Conservation (phyloP, 2,888 invertebrate species). For the Macaria notata region DNA sequence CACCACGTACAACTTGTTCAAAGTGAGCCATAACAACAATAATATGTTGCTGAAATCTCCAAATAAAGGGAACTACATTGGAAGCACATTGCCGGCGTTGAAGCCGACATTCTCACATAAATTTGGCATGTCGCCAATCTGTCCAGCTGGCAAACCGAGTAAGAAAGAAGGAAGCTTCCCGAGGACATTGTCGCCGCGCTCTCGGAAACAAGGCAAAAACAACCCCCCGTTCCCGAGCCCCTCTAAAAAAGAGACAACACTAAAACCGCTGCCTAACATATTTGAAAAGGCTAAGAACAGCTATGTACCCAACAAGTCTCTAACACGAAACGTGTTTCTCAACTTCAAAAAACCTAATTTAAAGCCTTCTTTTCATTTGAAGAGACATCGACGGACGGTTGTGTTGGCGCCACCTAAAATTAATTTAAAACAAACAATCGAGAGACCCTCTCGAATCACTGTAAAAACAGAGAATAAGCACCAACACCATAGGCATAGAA, state of each 20-base stretch:
- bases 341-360: slow-evolving; percentile 72
- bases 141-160: slow-evolving; percentile 50
- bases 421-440: slow-evolving; percentile 68
- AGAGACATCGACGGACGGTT: slow-evolving; percentile 81
- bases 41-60: slow-evolving; percentile 70
- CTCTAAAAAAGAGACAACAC: slow-evolving; percentile 58
- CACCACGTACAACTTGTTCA: slow-evolving; percentile 72
- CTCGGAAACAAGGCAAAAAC: slow-evolving; percentile 56
- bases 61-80: slow-evolving; percentile 54
- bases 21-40: slow-evolving; percentile 73
- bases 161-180: slow-evolving; percentile 59
- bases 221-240: slow-evolving; percentile 44
- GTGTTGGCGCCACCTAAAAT: slow-evolving; percentile 76
- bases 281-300: slow-evolving; percentile 74
- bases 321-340: slow-evolving; percentile 73
- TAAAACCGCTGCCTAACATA: slow-evolving; percentile 61
- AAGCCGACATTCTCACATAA: slow-evolving; percentile 75
- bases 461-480: slow-evolving; percentile 74
- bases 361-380: slow-evolving; percentile 72
- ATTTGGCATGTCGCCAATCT: slow-evolving; percentile 73
- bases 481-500: slow-evolving; percentile 75
- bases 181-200: slow-evolving; percentile 63
- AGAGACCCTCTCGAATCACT: slow-evolving; percentile 68
- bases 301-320: slow-evolving; percentile 71
- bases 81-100: slow-evolving; percentile 62